phyloP scores from a whole-genome alignment of 2,113 vertebrate genomes.

The Aptenodytes patagonicus region DNA sequence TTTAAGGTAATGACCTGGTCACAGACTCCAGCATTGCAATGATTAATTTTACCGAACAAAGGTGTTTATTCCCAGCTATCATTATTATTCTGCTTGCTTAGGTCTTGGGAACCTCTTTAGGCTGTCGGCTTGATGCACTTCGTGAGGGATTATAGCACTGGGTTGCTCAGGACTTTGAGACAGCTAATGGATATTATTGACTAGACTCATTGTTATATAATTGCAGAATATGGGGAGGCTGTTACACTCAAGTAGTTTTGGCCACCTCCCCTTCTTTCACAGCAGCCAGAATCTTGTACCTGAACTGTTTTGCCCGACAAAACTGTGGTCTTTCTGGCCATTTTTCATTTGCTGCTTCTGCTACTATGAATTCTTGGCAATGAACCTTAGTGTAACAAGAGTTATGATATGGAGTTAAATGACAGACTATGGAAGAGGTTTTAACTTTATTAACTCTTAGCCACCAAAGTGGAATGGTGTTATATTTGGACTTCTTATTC shows the following conservation, averaged over 20 bases:
- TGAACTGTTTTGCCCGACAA: neutral
- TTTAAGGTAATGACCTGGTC: slow-evolving; percentile 47
- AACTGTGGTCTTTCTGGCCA: neutral
- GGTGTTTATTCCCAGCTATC: slow-evolving; percentile 27
- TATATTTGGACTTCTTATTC: slow-evolving; percentile 37
- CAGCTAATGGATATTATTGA: slow-evolving; percentile 45
- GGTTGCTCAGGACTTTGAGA: neutral
- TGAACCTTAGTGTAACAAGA: slow-evolving; percentile 5
- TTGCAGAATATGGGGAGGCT: slow-evolving; percentile 25
- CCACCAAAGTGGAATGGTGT: slow-evolving; percentile 46
- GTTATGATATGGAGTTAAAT: slow-evolving; percentile 3
- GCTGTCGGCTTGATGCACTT: neutral
- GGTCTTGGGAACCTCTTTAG: slow-evolving; percentile 51
- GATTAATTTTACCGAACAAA: slow-evolving; percentile 48
- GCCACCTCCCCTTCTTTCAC: neutral
- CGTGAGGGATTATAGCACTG: neutral
- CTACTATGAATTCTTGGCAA: slow-evolving; percentile 35
- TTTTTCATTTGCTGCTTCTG: slow-evolving; percentile 14
- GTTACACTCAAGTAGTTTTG: slow-evolving; percentile 22
- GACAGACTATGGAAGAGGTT: slow-evolving; percentile 41
- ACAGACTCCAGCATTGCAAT: neutral
- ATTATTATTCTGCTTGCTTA: slow-evolving; percentile 13
- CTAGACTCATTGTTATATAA: slow-evolving; percentile 41
- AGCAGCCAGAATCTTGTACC: slow-evolving; percentile 17
- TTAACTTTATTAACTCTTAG: slow-evolving; percentile 41